Evolutionary conservation across 2,797 vertebrate genomes (phyloP), one percentile per base, ranked within the genome.

Genomic region (Apodemus agrarius): DNA sequence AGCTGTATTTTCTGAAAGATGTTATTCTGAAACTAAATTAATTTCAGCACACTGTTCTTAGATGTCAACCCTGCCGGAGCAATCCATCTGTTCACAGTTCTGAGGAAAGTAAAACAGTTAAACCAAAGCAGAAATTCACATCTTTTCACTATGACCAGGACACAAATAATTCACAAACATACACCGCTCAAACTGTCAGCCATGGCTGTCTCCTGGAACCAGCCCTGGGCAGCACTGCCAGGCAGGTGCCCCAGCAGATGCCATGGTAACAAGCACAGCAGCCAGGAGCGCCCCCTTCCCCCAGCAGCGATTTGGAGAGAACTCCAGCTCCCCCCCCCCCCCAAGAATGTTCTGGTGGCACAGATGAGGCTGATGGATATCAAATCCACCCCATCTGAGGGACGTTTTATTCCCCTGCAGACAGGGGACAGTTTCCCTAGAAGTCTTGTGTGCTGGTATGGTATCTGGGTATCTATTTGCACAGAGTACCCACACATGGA

Each of bases 1-100:
- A 95, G 81, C 4, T 86, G 29, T 57, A 54, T 65, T 86, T 95
- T 90, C 89, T 78, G 96, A 49, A 69, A 90, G 63, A 91, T 69
- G 29, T 19, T 26, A 84, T 91, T 89, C 52, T 87, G 65, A 86
- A 24, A 93, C 87, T 46, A 94, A 74, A 96, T 57, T 91, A 78
- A 94, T 59, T 92, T 93, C 79, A 97, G 89, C 80, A 84, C 14
- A 24, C 52, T 94, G 40, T 91, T 52, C 37, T 61, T 85, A 26
- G 76, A 97, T 76, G 89, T 83, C 54, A 85, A 54, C 69, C 92
- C 85, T 95, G 37, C 54, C 59, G 76, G 67, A 79, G 22, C 10
- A 78, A 54, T 84, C 43, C 52, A 84, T 13, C 82, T 94, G 79
- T 13, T 79, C 49, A 91, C 93, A 92, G 82, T 80, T 93, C 0